Evolutionary conservation across 2,797 vertebrate species (phyloP).

Genomic region (Gymnocypris eckloni): DNA sequence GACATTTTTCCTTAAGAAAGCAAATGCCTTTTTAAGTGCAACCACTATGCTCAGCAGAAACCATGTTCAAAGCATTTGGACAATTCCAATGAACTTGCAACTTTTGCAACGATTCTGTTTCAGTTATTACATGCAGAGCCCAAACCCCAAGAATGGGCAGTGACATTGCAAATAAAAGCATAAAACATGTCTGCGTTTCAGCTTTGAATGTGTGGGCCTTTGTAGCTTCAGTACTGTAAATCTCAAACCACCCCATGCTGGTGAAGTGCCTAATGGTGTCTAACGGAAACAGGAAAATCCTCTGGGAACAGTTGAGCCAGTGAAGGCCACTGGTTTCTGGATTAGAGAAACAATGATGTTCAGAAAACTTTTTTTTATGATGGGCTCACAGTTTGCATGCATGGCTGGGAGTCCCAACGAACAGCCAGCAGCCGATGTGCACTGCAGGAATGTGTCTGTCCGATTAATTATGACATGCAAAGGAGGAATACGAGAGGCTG

Average conservation of each 20-base stretch:
- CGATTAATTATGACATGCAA: slow-evolving; percentile 23
- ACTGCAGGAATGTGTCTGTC: slow-evolving; percentile 42
- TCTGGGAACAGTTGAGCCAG: slow-evolving; percentile 37
- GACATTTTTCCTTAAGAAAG: slow-evolving; percentile 24
- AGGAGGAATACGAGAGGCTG: slow-evolving; percentile 20
- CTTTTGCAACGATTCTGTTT: background rate
- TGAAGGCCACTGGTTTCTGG: slow-evolving; percentile 41
- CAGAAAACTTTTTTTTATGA: slow-evolving; percentile 19
- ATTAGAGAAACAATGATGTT: slow-evolving; percentile 54
- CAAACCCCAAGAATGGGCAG: slow-evolving; percentile 27
- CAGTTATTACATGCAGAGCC: background rate
- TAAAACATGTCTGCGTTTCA: background rate
- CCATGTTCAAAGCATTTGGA: slow-evolving; percentile 28
- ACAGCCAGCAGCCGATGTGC: background rate
- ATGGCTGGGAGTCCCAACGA: slow-evolving; percentile 34
- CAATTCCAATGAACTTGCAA: background rate
- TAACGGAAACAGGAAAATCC: slow-evolving; percentile 48
- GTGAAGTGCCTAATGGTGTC: slow-evolving; percentile 43
- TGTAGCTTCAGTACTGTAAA: slow-evolving; percentile 33
- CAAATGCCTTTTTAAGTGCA: slow-evolving; percentile 26
- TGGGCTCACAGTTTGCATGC: slow-evolving; percentile 17
- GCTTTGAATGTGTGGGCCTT: background rate
- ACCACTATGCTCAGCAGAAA: slow-evolving; percentile 11
- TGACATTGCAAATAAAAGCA: slow-evolving; percentile 29
- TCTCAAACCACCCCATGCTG: slow-evolving; percentile 27